Evolutionary conservation across 2,113 vertebrate genomes (phyloP).

Genomic region (Podilymbus podiceps): DNA sequence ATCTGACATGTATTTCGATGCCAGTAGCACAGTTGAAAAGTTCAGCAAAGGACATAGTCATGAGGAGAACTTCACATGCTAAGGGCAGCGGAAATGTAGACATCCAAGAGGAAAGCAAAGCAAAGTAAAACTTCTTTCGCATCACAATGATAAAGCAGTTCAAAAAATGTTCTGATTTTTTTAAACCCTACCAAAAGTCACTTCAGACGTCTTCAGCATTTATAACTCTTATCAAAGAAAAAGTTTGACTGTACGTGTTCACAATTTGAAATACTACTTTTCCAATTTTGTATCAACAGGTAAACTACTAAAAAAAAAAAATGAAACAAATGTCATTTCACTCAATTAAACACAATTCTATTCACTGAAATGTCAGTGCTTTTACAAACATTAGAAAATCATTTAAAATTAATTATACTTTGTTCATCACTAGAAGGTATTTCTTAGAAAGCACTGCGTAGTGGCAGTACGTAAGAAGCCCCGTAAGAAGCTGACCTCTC

Average conservation of each 20-base stretch:
- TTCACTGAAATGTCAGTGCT: slow-evolving; percentile 21
- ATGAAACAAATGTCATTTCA: slow-evolving; percentile 4
- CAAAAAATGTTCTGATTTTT: slow-evolving; percentile 7
- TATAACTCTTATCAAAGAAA: neutral
- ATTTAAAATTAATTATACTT: slow-evolving; percentile 34
- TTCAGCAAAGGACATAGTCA: slow-evolving; percentile 48
- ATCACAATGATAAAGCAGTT: slow-evolving; percentile 13
- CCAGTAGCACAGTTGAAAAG: slow-evolving; percentile 48
- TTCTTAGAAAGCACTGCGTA: neutral
- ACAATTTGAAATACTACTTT: slow-evolving; percentile 23
- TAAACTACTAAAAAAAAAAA: slow-evolving; percentile 54
- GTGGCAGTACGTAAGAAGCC: neutral
- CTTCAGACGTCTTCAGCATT: slow-evolving; percentile 14
- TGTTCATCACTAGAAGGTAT: neutral
- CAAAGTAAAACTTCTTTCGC: slow-evolving; percentile 1
- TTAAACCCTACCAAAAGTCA: neutral
- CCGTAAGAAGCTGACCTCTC: neutral
- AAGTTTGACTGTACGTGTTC: slow-evolving; percentile 1
- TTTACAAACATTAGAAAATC: neutral
- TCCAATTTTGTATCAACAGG: slow-evolving; percentile 1
- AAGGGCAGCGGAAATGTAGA: slow-evolving; percentile 22
- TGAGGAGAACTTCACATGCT: slow-evolving; percentile 31
- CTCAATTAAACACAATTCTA: slow-evolving; percentile 4
- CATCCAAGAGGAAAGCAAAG: slow-evolving; percentile 19
- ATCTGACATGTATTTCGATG: slow-evolving; percentile 26